Conservation (phyloP, 2,888 invertebrate genomes). For the Melanostoma mellinum region DNA sequence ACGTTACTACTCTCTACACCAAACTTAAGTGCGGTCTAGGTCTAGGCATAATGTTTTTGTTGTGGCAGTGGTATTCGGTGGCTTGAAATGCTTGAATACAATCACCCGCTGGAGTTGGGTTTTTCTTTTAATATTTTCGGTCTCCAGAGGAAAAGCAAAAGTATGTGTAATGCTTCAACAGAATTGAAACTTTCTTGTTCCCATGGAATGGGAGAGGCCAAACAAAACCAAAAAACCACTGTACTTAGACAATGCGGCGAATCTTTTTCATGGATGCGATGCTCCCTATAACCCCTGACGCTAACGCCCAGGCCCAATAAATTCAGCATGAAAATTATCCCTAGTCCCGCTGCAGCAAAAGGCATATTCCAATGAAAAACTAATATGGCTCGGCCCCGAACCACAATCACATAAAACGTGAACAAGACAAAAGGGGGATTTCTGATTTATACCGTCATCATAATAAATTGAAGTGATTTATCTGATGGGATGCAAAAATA, state of each 20-base stretch:
- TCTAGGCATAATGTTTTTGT: conserved; percentile 32
- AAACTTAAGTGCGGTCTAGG: conserved; percentile 25
- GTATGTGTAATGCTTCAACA: neutral
- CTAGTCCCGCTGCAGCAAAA: conserved; percentile 30
- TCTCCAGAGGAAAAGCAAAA: conserved; percentile 25
- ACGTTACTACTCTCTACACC: conserved; percentile 31
- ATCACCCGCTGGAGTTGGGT: conserved; percentile 43
- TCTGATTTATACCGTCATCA: conserved; percentile 81
- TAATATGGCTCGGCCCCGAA: conserved; percentile 37
- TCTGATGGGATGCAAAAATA: conserved; percentile 74
- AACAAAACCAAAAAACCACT: conserved; percentile 22
- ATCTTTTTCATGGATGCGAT: conserved; percentile 41
- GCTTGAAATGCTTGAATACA: conserved; percentile 41
- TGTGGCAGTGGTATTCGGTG: conserved; percentile 18
- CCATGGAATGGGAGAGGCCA: conserved; percentile 37
- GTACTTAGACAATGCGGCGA: conserved; percentile 63
- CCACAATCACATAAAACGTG: conserved; percentile 53
- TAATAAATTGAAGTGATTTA: conserved; percentile 82
- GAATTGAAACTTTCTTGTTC: conserved; percentile 54
- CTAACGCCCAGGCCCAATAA: conserved; percentile 34
- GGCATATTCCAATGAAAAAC: conserved; percentile 59
- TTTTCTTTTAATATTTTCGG: conserved; percentile 19
- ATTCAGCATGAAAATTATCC: conserved; percentile 62
- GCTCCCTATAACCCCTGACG: conserved; percentile 8
- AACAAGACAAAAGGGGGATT: conserved; percentile 65